These are phyloP conservation scores for Gouania willdenowi DNA, from an alignment of 2,797 vertebrate genomes.

Conservation along the genomic window DNA sequence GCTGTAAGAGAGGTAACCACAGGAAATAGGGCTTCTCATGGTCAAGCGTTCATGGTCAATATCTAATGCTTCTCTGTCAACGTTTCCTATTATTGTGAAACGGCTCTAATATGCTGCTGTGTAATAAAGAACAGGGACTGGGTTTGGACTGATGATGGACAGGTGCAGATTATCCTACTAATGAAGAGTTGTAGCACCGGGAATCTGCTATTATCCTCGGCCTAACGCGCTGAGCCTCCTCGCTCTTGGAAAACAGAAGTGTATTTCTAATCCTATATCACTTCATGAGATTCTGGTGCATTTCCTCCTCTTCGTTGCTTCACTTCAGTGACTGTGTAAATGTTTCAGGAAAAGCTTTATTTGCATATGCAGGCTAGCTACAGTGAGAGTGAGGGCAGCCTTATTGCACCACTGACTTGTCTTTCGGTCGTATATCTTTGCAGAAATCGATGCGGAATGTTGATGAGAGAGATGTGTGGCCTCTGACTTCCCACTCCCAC, in stretches of 20 bases:
- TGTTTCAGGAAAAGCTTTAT: constrained; percentile 32
- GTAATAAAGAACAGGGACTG: too few relatives aligned
- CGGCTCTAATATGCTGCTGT: too few relatives aligned
- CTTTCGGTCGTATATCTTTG: constrained; percentile 55
- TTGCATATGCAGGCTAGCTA: constrained; percentile 33
- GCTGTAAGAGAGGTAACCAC: too few relatives aligned
- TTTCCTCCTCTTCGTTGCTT: constrained; percentile 34
- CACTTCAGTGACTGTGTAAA: constrained; percentile 32
- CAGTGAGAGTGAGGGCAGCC: constrained; percentile 55
- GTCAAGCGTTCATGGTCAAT: too few relatives aligned
- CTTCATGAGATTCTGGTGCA: constrained; percentile 27
- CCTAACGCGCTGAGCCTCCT: constrained; percentile 13
- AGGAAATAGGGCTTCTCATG: too few relatives aligned
- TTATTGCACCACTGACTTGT: constrained; percentile 49
- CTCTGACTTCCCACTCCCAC: constrained; percentile 63
- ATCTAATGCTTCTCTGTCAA: too few relatives aligned
- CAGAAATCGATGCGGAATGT: constrained; percentile 69
- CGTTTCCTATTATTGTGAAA: too few relatives aligned
- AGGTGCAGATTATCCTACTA: too few relatives aligned
- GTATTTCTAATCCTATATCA: constrained; percentile 41
- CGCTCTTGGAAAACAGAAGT: constrained; percentile 14
- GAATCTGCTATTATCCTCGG: constrained; percentile 24
- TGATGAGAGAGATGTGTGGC: constrained; percentile 64
- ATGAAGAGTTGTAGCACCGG: too few relatives aligned
- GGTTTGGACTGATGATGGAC: too few relatives aligned